phyloP scores from a whole-genome alignment of 2,797 vertebrate genomes.

The Psittacula echo region DNA sequence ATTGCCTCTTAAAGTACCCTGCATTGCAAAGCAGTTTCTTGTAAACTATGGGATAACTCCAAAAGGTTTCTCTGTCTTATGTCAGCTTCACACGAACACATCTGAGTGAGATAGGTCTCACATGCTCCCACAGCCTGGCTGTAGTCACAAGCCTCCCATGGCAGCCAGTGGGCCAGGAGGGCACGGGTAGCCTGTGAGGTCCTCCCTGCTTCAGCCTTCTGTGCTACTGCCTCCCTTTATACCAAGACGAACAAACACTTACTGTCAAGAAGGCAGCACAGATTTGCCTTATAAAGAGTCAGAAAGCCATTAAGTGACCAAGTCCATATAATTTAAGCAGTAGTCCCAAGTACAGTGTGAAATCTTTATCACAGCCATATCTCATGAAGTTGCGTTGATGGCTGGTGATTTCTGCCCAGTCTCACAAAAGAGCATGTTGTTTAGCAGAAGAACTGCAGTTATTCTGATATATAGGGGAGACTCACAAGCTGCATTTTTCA shows the following conservation, averaged over 20 bases:
- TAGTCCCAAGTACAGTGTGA: not conserved
- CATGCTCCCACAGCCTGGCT: not conserved
- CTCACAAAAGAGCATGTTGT: not conserved
- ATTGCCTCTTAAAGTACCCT: not conserved
- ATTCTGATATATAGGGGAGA: not conserved
- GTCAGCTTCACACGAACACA: not conserved
- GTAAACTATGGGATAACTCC: not conserved
- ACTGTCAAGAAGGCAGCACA: not conserved
- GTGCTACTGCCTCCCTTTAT: not conserved
- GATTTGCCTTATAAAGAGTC: not conserved
- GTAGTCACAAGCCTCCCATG: not conserved
- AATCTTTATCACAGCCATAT: not conserved
- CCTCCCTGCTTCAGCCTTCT: not conserved
- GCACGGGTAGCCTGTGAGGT: not conserved
- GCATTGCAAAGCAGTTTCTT: not conserved
- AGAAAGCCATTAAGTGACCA: not conserved
- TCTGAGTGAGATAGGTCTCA: not conserved
- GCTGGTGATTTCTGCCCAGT: not conserved
- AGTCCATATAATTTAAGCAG: not conserved
- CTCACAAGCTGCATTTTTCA: not conserved
- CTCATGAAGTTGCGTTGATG: accelerated
- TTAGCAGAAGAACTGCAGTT: not conserved
- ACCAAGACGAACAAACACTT: not conserved
- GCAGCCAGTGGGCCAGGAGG: not conserved
- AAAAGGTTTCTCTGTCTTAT: not conserved